phyloP scores from a whole-genome alignment of 2,113 vertebrate species.

The Porphyrio hochstetteri region DNA sequence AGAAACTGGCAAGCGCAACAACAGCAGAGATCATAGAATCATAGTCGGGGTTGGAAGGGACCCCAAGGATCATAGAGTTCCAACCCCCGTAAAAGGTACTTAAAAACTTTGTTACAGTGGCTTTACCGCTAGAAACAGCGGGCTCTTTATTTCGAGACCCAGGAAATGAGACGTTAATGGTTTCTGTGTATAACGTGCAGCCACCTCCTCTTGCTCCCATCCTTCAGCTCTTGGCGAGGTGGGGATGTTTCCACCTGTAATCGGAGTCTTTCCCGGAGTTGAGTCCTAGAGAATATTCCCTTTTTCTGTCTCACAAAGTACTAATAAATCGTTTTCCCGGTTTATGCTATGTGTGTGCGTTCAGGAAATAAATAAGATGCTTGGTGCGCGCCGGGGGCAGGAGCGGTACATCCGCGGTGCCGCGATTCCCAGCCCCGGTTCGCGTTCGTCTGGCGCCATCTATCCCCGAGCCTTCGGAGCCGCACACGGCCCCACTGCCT shows the following conservation, averaged over 20 bases:
- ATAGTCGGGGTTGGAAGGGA: too few relatives aligned
- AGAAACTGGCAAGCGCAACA: not conserved
- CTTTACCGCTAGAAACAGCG: not conserved
- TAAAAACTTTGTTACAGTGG: not conserved
- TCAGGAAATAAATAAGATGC: not conserved
- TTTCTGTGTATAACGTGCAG: not conserved
- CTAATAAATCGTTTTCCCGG: not conserved
- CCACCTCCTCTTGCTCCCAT: not conserved
- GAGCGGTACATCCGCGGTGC: too few relatives aligned
- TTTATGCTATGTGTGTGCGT: not conserved
- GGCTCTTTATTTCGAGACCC: not conserved
- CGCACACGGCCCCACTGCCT: not conserved
- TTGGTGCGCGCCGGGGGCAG: too few relatives aligned
- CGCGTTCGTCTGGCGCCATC: slow-evolving; percentile 7
- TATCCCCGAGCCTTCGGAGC: not conserved
- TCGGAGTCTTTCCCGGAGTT: not conserved
- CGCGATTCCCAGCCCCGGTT: not conserved
- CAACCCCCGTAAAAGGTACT: not conserved
- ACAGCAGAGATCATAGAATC: too few relatives aligned
- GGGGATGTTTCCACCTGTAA: not conserved
- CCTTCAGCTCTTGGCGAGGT: not conserved
- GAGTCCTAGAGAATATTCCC: not conserved
- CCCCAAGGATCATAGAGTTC: too few relatives aligned
- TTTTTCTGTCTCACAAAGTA: accelerated
- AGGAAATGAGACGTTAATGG: not conserved